Evolutionary conservation across 2,113 vertebrate genomes (phyloP), one percentile per base, ranked within the genome.

Genomic region (Tor tambroides): DNA sequence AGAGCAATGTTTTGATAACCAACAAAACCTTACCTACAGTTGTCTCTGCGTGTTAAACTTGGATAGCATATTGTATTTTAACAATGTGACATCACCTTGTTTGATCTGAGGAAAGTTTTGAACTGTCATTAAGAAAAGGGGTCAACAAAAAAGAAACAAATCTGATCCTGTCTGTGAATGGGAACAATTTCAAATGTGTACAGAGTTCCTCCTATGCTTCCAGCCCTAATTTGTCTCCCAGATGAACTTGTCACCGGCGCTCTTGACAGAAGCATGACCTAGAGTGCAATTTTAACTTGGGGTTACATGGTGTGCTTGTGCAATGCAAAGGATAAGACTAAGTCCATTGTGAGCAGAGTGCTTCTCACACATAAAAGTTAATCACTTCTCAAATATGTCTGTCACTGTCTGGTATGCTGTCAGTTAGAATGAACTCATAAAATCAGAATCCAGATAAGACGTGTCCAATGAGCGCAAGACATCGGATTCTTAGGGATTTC

Each of bases 361-460:
- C 38, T 79, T 21, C 19, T 28, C 32, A 67, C 43, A 83, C 79
- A 84, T 15, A 76, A 86, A 88, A 59, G 49, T 35, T 74, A 76
- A 79, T 80, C 38, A 67, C 59, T 85, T 21, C 19, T 59, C 78
- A 80, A 83, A 74, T 75, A 85, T 32, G 23, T 71, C 78, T 87
- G 69, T 85, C 71, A 23, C 72, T 79, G 35, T 87, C 74, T 76
- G 85, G 43, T 77, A 87, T 85, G 83, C 61, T 72, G 81, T 67
- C 43, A 63, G 76, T 54, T 54, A 41, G 77, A 89, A 83, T 56
- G 17, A 46, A 84, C 63, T 49, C 56, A 71, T 83, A 35, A 84
- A 87, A 74, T 86, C 35, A 11, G 26, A 35, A 59, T 51, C 35
- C 59, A 78, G 83, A 79, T 83, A 89, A 87, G 59, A 85, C 2